phyloP scores from a whole-genome alignment of 2,888 invertebrate species.

The Abrostola triplasia region DNA sequence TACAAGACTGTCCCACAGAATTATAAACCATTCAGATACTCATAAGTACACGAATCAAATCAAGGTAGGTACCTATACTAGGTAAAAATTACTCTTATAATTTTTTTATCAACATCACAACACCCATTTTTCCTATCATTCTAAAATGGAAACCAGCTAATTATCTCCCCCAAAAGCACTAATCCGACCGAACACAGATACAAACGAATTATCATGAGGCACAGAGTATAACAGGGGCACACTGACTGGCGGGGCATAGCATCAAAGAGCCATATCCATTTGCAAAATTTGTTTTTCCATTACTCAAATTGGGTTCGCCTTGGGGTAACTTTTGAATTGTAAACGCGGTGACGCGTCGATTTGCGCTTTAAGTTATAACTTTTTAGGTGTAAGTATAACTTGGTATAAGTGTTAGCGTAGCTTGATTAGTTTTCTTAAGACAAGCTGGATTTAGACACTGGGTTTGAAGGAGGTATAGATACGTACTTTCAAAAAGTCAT shows the following conservation, averaged over 20 bases:
- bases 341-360: conserved; percentile 33
- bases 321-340: conserved; percentile 30
- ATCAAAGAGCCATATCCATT: conserved; percentile 65
- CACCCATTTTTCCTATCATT: background rate
- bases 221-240: conserved; percentile 31
- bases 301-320: conserved; percentile 64
- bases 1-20: no score
- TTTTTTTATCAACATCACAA: background rate
- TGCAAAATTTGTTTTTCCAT: conserved; percentile 71
- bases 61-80: no score
- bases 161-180: conserved; percentile 30
- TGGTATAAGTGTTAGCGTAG: background rate
- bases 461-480: no score
- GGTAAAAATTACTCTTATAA: no score
- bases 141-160: conserved; percentile 15
- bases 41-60: no score
- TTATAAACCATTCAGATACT: no score
- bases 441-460: no score
- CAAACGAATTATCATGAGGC: conserved; percentile 56
- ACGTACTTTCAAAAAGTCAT: background rate
- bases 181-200: conserved; percentile 27
- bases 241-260: conserved; percentile 22
- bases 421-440: background rate
- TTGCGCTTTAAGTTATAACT: conserved; percentile 14
- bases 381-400: background rate